Conservation (phyloP, 2,888 invertebrate genomes). For the Zaprionus lineosus region DNA sequence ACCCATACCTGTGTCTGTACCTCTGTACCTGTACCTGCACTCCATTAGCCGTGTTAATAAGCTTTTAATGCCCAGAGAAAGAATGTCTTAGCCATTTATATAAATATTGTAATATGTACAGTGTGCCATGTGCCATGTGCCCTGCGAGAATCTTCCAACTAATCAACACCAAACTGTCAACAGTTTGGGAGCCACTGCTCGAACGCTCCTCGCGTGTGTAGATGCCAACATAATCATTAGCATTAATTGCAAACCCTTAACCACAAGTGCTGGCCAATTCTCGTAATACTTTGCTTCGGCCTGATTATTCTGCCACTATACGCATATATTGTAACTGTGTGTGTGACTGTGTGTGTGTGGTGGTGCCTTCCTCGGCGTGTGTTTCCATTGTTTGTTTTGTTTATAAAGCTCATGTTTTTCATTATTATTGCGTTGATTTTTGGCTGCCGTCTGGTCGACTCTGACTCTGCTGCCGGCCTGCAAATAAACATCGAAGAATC, state of each 20-base stretch:
- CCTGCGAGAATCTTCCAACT: background rate
- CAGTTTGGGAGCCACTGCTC: background rate
- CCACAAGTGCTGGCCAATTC: constrained; percentile 5
- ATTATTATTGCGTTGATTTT: constrained; percentile 56
- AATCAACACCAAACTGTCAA: background rate
- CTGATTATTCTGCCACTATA: background rate
- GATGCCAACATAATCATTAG: constrained; percentile 45
- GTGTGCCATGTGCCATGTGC: background rate
- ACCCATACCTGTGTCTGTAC: no score
- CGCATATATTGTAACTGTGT: background rate
- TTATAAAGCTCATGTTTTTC: constrained; percentile 76
- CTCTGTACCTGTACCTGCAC: background rate
- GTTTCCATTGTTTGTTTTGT: constrained; percentile 73
- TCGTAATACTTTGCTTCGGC: background rate
- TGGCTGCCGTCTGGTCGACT: constrained; percentile 1
- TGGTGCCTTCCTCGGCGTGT: constrained; percentile 48
- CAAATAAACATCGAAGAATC: constrained; percentile 63
- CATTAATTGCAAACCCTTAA: constrained; percentile 47
- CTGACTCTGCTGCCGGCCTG: constrained; percentile 27
- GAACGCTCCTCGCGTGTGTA: background rate
- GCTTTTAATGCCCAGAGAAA: background rate
- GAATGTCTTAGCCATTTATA: no score
- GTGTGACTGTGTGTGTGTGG: background rate
- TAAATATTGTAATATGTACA: background rate
- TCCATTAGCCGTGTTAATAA: background rate